These are phyloP conservation scores for Cerastoderma edule DNA, from an alignment of 2,888 invertebrate species.

Conservation along the genomic window DNA sequence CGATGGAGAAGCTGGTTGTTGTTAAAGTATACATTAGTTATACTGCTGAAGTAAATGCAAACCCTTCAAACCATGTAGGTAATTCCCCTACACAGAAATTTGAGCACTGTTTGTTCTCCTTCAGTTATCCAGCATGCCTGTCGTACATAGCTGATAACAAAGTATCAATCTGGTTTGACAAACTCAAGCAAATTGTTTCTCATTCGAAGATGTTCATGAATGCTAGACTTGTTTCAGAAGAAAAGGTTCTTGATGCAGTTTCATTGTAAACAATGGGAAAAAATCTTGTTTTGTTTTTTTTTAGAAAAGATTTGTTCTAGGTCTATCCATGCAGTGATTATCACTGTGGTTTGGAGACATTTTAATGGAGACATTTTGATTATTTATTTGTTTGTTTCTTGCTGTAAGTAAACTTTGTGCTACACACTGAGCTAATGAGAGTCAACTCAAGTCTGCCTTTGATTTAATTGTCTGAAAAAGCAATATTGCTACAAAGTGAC, in stretches of 20 bases:
- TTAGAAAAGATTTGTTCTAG: no score
- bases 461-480: no score
- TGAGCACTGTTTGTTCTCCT: slow-evolving; percentile 53
- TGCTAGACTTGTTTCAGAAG: slow-evolving; percentile 19
- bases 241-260: slow-evolving; percentile 38
- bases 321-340: no score
- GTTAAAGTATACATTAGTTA: slow-evolving; percentile 43
- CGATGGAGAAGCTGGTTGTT: slow-evolving; percentile 59
- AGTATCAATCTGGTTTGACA: slow-evolving; percentile 52
- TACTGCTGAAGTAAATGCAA: not conserved
- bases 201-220: slow-evolving; percentile 18
- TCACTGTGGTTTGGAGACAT: no score
- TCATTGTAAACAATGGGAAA: slow-evolving; percentile 26
- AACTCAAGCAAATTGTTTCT: slow-evolving; percentile 14
- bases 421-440: no score
- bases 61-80: no score
- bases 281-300: not conserved
- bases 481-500: no score
- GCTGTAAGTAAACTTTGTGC: no score
- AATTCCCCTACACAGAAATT: not conserved
- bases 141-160: not conserved
- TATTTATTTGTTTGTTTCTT: no score
- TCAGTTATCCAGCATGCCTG: slow-evolving; percentile 53
- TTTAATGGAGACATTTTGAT: no score
- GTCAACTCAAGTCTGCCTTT: no score